Percentiles rank a stretch among this genome's conserved stretches.
Conservation (phyloP, 1,140 invertebrate species). For the Pinna nobilis region DNA sequence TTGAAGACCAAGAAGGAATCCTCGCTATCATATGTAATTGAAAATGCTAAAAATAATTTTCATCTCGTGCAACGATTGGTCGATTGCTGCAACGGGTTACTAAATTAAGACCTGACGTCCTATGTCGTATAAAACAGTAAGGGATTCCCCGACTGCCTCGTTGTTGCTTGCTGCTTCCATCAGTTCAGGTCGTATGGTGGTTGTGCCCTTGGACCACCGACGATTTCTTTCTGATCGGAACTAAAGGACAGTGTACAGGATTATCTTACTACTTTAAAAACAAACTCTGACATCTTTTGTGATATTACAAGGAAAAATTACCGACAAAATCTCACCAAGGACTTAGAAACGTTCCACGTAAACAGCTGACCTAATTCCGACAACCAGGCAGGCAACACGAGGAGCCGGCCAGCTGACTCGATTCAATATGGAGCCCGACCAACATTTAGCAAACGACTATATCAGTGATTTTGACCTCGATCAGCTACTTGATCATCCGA, state of each 20-base stretch:
- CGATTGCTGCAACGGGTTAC: constrained; percentile 36
- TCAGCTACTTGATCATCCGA: constrained; percentile 56
- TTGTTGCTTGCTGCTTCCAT: constrained; percentile 64
- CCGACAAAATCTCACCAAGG: too few relatives aligned
- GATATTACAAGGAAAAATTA: too few relatives aligned
- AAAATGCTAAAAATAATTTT: constrained; percentile 42
- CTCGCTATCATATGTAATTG: neutral
- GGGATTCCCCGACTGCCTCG: constrained; percentile 63
- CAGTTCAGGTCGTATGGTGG: constrained; percentile 59
- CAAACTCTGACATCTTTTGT: constrained; percentile 13
- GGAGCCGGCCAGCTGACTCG: constrained; percentile 56
- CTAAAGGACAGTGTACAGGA: constrained; percentile 15
- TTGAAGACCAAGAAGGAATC: neutral
- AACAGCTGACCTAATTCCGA: constrained; percentile 50
- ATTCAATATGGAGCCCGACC: constrained; percentile 56
- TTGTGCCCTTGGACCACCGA: constrained; percentile 62
- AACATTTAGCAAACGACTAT: constrained; percentile 65
- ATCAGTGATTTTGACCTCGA: constrained; percentile 68
- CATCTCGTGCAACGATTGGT: constrained; percentile 53
- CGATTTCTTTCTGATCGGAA: constrained; percentile 52
- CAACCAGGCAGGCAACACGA: constrained; percentile 31
- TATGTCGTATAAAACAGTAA: constrained; percentile 53
- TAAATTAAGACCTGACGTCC: constrained; percentile 52
- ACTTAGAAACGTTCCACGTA: neutral
- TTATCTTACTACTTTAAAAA: constrained; percentile 17